These are phyloP conservation scores for Pachycephala philippinensis DNA, from an alignment of 2,113 vertebrate genomes.

Conservation along the genomic window DNA sequence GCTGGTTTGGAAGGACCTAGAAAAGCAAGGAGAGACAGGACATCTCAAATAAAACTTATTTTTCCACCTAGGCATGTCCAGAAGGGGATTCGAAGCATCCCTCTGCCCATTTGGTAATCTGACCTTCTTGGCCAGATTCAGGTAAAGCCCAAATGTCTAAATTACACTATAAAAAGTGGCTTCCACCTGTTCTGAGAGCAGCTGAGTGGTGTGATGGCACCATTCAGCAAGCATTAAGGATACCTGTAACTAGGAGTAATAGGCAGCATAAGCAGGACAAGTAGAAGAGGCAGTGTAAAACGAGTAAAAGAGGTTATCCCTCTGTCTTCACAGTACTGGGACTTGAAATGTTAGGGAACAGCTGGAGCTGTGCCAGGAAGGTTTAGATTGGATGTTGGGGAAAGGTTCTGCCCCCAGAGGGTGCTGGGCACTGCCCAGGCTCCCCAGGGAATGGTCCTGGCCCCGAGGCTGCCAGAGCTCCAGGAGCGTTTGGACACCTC, in stretches of 20 bases:
- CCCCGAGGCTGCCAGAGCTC: background rate
- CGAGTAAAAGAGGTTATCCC: background rate
- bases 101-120: background rate
- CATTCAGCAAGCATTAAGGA: background rate
- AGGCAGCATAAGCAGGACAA: background rate
- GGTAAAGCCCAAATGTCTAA: background rate
- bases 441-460: background rate
- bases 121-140: background rate
- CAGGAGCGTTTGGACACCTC: rapidly evolving
- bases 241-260: background rate
- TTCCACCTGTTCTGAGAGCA: background rate
- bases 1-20: background rate
- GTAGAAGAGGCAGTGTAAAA: background rate
- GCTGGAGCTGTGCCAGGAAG: background rate
- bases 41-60: background rate
- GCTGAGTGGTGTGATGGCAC: background rate
- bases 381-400: background rate
- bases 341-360: background rate
- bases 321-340: background rate
- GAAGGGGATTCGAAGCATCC: background rate
- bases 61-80: background rate
- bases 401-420: background rate
- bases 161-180: background rate
- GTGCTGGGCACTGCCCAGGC: background rate
- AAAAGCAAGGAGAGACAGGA: background rate